A percentile compares a stretch with the other conserved stretches of the same genome.
These are phyloP conservation scores for Trichacis sp. DNA, from an alignment of 2,888 invertebrate genomes.

Conservation along the genomic window DNA sequence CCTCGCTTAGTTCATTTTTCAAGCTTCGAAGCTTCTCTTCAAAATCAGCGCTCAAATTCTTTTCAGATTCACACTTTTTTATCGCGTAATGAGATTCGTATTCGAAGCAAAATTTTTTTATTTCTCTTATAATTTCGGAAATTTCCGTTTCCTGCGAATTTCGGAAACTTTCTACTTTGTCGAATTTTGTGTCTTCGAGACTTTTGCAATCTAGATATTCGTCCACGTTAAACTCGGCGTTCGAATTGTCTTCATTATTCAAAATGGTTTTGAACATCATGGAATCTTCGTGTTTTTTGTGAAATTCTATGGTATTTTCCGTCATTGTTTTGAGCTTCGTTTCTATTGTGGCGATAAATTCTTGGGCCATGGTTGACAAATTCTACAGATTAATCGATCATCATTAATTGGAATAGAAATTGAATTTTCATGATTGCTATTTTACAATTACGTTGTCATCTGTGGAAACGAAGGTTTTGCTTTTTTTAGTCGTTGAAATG, in stretches of 20 bases:
- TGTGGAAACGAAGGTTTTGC: constrained; percentile 4
- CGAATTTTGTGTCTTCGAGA: not conserved
- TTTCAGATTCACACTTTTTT: not conserved
- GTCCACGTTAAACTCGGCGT: not conserved
- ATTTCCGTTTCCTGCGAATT: not conserved
- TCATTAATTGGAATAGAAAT: not conserved
- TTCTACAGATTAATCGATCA: constrained; percentile 1
- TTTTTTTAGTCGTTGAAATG: constrained; percentile 2
- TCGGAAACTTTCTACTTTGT: not conserved
- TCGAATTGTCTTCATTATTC: not conserved
- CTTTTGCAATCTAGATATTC: not conserved
- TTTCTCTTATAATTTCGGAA: not conserved
- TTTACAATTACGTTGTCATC: constrained; percentile 6
- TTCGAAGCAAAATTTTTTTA: not conserved
- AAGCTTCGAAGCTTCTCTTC: not conserved
- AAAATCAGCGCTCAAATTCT: not conserved
- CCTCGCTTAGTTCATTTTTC: constrained; percentile 44
- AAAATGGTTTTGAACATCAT: not conserved
- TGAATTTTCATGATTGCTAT: constrained; percentile 15
- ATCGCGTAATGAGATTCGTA: not conserved
- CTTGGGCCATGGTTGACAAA: constrained; percentile 16
- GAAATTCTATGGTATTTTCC: not conserved
- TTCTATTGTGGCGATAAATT: constrained; percentile 44
- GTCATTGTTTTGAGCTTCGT: constrained; percentile 37
- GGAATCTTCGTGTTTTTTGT: not conserved